Conservation (phyloP, 2,888 invertebrate species). For the Hypena proboscidalis region DNA sequence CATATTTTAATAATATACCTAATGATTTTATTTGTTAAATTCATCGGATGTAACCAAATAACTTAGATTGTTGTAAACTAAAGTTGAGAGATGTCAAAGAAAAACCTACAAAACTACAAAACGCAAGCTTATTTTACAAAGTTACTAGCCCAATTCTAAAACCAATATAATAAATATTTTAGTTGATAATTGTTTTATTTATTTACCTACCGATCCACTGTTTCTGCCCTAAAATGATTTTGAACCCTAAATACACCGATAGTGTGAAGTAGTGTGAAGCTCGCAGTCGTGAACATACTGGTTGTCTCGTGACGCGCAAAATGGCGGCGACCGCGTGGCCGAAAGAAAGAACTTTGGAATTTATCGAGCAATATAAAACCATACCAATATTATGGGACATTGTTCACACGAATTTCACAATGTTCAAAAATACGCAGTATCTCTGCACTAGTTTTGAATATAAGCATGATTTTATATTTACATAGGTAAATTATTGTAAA, state of each 20-base stretch:
- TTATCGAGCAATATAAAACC: constrained; percentile 47
- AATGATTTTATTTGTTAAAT: constrained; percentile 30
- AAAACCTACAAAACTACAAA: constrained; percentile 15
- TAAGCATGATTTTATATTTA: constrained; percentile 13
- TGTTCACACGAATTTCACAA: constrained; percentile 42
- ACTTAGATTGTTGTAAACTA: constrained; percentile 22
- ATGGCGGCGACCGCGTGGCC: constrained; percentile 45
- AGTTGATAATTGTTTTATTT: constrained; percentile 38
- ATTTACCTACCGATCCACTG: constrained; percentile 37
- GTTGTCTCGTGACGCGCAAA: constrained; percentile 41
- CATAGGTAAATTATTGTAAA: constrained; percentile 21
- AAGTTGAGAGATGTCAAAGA: constrained; percentile 18
- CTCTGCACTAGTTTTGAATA: constrained; percentile 35
- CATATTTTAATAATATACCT: constrained; percentile 39
- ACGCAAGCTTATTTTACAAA: constrained; percentile 21
- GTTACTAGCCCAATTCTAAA: constrained; percentile 23
- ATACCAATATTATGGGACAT: constrained; percentile 46
- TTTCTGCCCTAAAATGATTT: constrained; percentile 34
- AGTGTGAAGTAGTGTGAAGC: constrained; percentile 17
- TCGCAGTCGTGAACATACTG: constrained; percentile 15
- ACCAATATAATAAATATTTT: constrained; percentile 23
- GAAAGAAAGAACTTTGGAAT: constrained; percentile 47
- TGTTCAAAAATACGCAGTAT: constrained; percentile 37
- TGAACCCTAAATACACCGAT: constrained; percentile 21
- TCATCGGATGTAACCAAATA: constrained; percentile 21